These are phyloP conservation scores for Melanotaenia pygmaea DNA, from an alignment of 2,797 vertebrate genomes.

Conservation along the genomic window DNA sequence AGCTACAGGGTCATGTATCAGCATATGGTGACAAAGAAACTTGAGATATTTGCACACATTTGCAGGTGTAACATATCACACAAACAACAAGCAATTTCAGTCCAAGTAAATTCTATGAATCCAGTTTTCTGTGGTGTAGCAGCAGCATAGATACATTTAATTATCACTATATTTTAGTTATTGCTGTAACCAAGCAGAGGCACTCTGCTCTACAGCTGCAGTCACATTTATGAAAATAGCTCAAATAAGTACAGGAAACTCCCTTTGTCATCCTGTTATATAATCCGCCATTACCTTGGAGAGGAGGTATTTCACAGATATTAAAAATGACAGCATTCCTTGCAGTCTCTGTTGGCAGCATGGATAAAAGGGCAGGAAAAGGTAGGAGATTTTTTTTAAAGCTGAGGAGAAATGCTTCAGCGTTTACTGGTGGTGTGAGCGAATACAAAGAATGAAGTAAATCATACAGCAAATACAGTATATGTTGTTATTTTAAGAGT, in stretches of 20 bases:
- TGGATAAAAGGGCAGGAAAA: neutral
- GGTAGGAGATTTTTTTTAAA: neutral
- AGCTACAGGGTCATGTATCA: slow-evolving; percentile 46
- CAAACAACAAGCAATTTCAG: neutral
- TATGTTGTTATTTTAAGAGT: neutral
- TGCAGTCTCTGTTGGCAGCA: slow-evolving; percentile 16
- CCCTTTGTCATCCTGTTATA: neutral
- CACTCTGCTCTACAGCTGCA: neutral
- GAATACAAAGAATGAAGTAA: neutral
- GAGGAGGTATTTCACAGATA: slow-evolving; percentile 7
- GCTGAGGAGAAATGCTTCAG: neutral
- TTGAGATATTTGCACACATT: slow-evolving; percentile 49
- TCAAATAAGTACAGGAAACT: slow-evolving; percentile 2
- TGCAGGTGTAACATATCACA: slow-evolving; percentile 23
- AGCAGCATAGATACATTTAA: neutral
- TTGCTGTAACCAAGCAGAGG: neutral
- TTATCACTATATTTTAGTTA: neutral
- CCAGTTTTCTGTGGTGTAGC: neutral
- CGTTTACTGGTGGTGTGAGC: neutral
- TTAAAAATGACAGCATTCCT: slow-evolving; percentile 40
- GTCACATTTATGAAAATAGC: slow-evolving; percentile 7
- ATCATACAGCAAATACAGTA: neutral
- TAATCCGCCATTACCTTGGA: slow-evolving; percentile 13
- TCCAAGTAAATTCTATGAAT: slow-evolving; percentile 2
- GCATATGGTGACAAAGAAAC: slow-evolving; percentile 40